phyloP scores from a whole-genome alignment of 1,140 invertebrate species.

The Pissodes strobi region DNA sequence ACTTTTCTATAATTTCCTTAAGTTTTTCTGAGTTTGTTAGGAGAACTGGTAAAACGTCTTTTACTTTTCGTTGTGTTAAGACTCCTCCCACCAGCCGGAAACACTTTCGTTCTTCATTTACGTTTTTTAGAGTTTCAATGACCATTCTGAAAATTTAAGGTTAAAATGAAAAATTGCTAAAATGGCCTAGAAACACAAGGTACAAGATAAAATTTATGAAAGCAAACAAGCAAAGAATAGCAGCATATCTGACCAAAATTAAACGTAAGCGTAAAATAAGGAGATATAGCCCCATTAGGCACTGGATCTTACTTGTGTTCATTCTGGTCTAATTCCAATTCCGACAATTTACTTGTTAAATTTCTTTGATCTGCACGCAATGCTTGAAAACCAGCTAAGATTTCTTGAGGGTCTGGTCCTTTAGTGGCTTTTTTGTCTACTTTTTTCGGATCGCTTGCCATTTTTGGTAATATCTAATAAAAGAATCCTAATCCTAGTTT shows the following conservation, averaged over 20 bases:
- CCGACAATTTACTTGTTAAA: slow-evolving; percentile 83
- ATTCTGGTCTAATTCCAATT: slow-evolving; percentile 90
- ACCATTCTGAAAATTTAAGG: slow-evolving; percentile 77
- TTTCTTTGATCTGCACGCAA: slow-evolving; percentile 85
- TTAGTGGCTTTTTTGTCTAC: slow-evolving; percentile 56
- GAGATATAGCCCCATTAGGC: too few species aligned
- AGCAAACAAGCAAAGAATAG: too few species aligned
- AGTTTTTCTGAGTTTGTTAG: slow-evolving; percentile 83
- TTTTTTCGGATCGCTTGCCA: slow-evolving; percentile 55
- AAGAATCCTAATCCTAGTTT: too few species aligned
- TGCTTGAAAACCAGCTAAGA: slow-evolving; percentile 83
- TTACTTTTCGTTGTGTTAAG: slow-evolving; percentile 89
- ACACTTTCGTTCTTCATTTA: slow-evolving; percentile 85
- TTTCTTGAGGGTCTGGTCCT: slow-evolving; percentile 72
- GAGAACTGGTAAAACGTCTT: slow-evolving; percentile 86
- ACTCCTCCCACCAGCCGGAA: slow-evolving; percentile 93
- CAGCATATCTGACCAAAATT: neutral
- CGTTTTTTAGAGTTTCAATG: slow-evolving; percentile 87
- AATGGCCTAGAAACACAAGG: neutral
- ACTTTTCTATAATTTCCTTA: slow-evolving; percentile 72
- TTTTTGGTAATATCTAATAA: slow-evolving; percentile 50
- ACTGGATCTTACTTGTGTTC: slow-evolving; percentile 86
- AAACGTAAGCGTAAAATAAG: neutral
- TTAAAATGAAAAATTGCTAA: neutral
- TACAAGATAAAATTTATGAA: too few species aligned